These are phyloP conservation scores for Hymenopus coronatus DNA, from an alignment of 2,888 invertebrate species.

Conservation along the genomic window DNA sequence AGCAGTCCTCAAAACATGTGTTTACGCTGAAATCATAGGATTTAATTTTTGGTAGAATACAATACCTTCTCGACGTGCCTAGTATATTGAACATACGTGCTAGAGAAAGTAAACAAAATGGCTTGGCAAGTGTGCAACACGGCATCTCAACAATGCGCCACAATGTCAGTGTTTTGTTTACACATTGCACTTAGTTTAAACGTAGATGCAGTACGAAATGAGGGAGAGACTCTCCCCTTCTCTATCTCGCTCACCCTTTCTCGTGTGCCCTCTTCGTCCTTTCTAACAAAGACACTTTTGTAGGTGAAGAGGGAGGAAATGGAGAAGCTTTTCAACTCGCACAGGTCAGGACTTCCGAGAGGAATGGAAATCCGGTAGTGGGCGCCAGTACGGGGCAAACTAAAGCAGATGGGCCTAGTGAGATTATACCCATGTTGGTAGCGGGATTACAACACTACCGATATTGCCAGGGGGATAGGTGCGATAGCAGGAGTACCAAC, in stretches of 20 bases:
- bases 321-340: slow-evolving; percentile 10
- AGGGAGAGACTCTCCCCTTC: slow-evolving; percentile 1
- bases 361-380: slow-evolving; percentile 3
- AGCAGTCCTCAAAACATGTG: too few species aligned
- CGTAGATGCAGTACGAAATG: not conserved
- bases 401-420: not conserved
- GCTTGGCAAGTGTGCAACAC: too few species aligned
- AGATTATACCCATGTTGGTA: not conserved
- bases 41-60: too few species aligned
- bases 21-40: too few species aligned
- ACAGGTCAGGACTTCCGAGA: not conserved
- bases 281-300: slow-evolving; percentile 25
- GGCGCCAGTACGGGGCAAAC: not conserved
- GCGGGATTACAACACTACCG: not conserved
- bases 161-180: not conserved
- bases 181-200: not conserved
- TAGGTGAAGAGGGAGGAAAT: slow-evolving; percentile 4
- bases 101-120: too few species aligned
- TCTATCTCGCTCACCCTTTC: not conserved
- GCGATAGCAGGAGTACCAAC: not conserved
- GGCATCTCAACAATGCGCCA: too few species aligned
- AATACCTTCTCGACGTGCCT: too few species aligned
- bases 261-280: not conserved
- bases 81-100: too few species aligned
- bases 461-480: not conserved